Conservation (phyloP, 2,113 vertebrate genomes). For the Mesoclemmys tuberculata region DNA sequence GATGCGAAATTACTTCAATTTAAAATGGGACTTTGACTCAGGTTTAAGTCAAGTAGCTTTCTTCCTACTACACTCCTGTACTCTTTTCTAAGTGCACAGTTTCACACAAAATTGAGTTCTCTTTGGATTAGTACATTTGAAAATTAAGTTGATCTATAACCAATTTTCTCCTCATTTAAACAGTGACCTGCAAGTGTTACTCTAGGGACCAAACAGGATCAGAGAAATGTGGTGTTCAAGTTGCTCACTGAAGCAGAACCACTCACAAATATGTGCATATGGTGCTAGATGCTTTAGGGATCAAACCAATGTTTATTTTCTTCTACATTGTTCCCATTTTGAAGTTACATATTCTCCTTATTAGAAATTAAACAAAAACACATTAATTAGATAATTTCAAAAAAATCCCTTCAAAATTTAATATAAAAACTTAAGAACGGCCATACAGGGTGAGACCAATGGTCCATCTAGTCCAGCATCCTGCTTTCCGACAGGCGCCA, state of each 20-base stretch:
- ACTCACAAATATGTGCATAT: slow-evolving; percentile 10
- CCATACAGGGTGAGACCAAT: no score
- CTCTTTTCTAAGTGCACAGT: slow-evolving; percentile 2
- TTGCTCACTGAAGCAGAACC: slow-evolving; percentile 29
- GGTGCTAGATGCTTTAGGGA: not conserved
- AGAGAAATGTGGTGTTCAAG: slow-evolving; percentile 36
- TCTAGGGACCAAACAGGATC: slow-evolving; percentile 58
- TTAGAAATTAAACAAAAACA: not conserved
- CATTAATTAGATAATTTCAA: not conserved
- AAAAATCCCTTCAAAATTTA: not conserved
- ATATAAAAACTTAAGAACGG: no score
- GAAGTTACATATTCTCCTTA: not conserved
- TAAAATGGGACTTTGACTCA: not conserved
- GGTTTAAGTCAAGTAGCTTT: not conserved
- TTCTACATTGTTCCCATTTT: not conserved
- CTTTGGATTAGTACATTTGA: slow-evolving; percentile 71
- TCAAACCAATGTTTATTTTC: not conserved
- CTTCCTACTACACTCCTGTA: not conserved
- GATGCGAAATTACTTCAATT: not conserved
- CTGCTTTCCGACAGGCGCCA: no score
- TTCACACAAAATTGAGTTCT: slow-evolving; percentile 53
- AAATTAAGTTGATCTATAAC: slow-evolving; percentile 78
- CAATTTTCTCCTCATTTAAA: slow-evolving; percentile 76
- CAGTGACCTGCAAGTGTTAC: slow-evolving; percentile 61
- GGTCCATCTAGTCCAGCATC: no score